Conservation (phyloP, 64 coral and sea anemone genomes). For the Cladopsammia gracilis region DNA sequence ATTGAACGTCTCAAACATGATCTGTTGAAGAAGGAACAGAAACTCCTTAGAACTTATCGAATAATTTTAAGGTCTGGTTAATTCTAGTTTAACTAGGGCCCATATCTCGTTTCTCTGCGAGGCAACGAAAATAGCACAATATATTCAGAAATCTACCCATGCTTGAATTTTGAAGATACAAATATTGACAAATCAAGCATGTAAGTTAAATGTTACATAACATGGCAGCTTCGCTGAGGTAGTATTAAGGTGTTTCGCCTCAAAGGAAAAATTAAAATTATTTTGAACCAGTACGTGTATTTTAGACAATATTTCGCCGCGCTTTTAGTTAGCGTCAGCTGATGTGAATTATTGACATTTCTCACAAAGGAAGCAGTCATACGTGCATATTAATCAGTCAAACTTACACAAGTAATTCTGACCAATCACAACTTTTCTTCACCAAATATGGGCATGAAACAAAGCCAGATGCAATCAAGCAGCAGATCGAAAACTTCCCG, state of each 20-base stretch:
- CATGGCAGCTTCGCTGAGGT: background rate
- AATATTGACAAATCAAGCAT: background rate
- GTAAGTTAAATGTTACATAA: background rate
- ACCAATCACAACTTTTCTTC: conserved; percentile 17
- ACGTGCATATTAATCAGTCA: conserved; percentile 30
- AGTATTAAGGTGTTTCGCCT: no score
- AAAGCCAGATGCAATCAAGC: background rate
- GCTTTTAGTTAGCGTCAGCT: background rate
- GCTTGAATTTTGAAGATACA: background rate
- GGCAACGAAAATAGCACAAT: background rate
- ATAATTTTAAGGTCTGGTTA: background rate
- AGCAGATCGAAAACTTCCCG: background rate
- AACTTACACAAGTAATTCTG: background rate
- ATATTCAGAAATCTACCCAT: background rate
- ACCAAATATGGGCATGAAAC: conserved; percentile 49
- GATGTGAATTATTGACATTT: background rate
- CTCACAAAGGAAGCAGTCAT: conserved; percentile 3
- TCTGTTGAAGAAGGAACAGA: conserved; percentile 1
- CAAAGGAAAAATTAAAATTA: no score
- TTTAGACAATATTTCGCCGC: no score
- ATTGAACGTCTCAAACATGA: conserved; percentile 59
- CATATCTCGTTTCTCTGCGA: no score
- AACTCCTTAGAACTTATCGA: background rate
- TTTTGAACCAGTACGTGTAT: no score
- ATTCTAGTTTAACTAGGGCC: no score